Base-by-base conservation (phyloP, 2,113 vertebrate genomes). In the Sclerurus mexicanus region DNA sequence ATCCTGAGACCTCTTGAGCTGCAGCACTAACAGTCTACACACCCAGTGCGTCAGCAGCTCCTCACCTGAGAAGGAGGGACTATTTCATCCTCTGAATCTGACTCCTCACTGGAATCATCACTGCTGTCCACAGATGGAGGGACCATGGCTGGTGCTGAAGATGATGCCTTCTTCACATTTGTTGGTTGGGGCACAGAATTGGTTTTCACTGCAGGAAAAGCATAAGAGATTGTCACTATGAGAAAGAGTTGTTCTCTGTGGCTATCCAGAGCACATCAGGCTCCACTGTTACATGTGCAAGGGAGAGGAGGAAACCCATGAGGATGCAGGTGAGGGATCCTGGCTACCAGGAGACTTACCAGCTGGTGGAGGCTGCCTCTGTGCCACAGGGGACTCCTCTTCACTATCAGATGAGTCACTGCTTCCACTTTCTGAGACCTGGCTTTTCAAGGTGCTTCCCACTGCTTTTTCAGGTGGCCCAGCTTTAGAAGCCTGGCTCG, bases 361-460 rank as follows among this genome's bases (percentile, higher is more conserved):
- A 80, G 86, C 46, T 76, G 60, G 72, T 1, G 22, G 25, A 79
- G 75, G 49, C 30, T 55, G 83, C 31, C 39, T 55, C 55, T 95
- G 97, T 21, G 94, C 85, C 0, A 39, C 88, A 2, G 97, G 91
- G 33, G 94, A 27, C 69, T 93, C 88, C 47, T 97, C 95, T 85
- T 98, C 97, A 2, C 97, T 98, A 86, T 97, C 97, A 25, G 98
- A 98, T 0, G 95, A 97, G 87, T 96, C 97, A 78, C 89, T 95
- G 88, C 96, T 97, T 46, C 11, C 89, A 7, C 80, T 95, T 82
- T 84, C 95, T 1, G 95, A 97, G 66, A 37, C 91, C 68, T 42
- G 95, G 95, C 74, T 93, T 88, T 98, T 98, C 96, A 80, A 89
- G 87, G 85, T 55, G 77, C 76, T 90, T 27, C 85, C 95, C 56